Conservation (phyloP, 2,113 vertebrate genomes). For the Formicarius rufipectus region DNA sequence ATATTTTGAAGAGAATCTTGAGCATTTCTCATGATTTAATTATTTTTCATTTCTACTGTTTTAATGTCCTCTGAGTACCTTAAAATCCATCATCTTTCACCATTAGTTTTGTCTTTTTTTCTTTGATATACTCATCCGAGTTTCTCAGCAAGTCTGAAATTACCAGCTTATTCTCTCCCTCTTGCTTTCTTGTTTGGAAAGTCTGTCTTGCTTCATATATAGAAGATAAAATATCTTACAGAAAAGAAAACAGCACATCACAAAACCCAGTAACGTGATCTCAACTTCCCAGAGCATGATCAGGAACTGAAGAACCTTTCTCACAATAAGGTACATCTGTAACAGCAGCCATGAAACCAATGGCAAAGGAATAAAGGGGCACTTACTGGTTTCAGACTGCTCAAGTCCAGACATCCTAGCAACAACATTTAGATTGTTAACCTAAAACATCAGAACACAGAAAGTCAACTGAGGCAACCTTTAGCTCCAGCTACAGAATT, state of each 20-base stretch:
- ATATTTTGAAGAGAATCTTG: constrained; percentile 21
- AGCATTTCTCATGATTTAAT: background rate
- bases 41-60: constrained; percentile 36
- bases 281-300: background rate
- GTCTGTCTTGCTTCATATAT: background rate
- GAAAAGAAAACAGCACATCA: background rate
- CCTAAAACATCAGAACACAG: background rate
- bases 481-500: background rate
- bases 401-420: background rate
- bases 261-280: background rate
- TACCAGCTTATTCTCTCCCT: background rate
- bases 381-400: background rate
- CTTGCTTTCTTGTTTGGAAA: background rate
- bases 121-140: background rate
- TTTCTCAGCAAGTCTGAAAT: background rate
- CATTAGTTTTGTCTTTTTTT: constrained; percentile 3
- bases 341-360: background rate
- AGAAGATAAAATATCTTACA: background rate
- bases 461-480: background rate
- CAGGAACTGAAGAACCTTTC: background rate
- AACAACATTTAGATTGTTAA: background rate
- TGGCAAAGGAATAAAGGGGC: background rate
- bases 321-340: background rate
- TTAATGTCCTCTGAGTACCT: background rate
- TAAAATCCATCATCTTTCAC: background rate